Percentiles rank a stretch among this genome's conserved stretches.
phyloP scores from a whole-genome alignment of 1,140 invertebrate genomes.

The Parapsyche elsis region DNA sequence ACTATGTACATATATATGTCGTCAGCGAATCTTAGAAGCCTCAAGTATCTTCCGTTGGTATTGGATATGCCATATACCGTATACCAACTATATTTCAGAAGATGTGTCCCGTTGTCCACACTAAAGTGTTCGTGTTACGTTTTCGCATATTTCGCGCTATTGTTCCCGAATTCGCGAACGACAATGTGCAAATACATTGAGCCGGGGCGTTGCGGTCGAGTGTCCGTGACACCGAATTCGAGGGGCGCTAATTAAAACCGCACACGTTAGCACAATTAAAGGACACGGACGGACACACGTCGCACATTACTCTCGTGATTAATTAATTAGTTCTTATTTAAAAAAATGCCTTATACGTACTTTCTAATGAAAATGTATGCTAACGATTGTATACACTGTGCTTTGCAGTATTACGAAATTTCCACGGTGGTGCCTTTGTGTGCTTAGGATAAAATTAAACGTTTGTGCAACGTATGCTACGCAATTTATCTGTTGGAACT shows the following conservation, averaged over 20 bases:
- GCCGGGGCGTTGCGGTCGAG: neutral
- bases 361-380: too few species aligned
- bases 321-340: neutral
- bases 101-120: neutral
- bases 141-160: conserved; percentile 11
- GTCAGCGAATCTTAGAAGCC: too few species aligned
- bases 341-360: too few species aligned
- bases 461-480: neutral
- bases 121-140: neutral
- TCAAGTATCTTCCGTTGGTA: too few species aligned
- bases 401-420: too few species aligned
- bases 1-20: too few species aligned
- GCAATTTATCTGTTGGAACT: too few species aligned
- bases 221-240: conserved; percentile 8
- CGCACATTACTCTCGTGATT: neutral
- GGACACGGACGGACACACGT: neutral
- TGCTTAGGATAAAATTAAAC: neutral
- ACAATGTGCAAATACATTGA: neutral
- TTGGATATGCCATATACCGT: too few species aligned
- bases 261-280: conserved; percentile 9
- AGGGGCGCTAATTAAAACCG: conserved; percentile 11
- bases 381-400: neutral
- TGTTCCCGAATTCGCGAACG: neutral
- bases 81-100: neutral
- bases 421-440: too few species aligned